Evolutionary conservation across 1,140 invertebrate genomes (phyloP), one percentile per base, ranked within the genome.

Genomic region (Phenacoccus solenopsis): DNA sequence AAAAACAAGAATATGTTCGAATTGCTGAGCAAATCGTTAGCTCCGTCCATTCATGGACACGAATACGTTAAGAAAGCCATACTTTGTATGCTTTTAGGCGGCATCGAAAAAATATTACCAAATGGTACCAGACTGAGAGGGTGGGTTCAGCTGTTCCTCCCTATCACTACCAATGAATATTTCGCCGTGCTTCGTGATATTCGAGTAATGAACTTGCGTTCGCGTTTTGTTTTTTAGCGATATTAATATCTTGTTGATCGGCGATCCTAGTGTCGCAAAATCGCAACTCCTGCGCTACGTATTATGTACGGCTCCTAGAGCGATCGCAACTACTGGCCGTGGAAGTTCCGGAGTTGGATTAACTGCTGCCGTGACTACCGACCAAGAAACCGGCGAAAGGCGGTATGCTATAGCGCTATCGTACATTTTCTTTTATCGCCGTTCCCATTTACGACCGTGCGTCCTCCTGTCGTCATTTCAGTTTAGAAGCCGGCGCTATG

Each of bases 261-360:
- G 98, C 59, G 98, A 99, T 85, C 98, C 98, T 0, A 97, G 94
- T 68, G 97, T 99, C 59, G 97, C 97, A 2, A 99, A 99, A 81
- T 99, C 96, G 0, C 98, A 99, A 78, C 81, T 99, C 73, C 79
- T 99, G 2, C 87, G 95, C 4, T 99, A 98, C 77, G 96, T 99
- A 1, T 79, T 98, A 56, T 85, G 88, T 76, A 96, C 94, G 0
- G 96, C 97, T 0, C 96, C 96, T 0, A 80, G 96, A 70, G 97
- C 96, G 25, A 91, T 99, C 75, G 86, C 96, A 9, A 99, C 98
- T 0, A 99, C 97, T 0, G 98, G 98, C 61, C 84, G 98, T 72
- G 97, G 72, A 38, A 87, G 87, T 7, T 96, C 93, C 16, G 98
- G 97, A 70, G 97, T 99, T 7, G 98, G 98, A 87, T 82, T 99